These are phyloP conservation scores for Drosophila grimshawi DNA, from an alignment of 1,140 invertebrate species.

Conservation along the genomic window DNA sequence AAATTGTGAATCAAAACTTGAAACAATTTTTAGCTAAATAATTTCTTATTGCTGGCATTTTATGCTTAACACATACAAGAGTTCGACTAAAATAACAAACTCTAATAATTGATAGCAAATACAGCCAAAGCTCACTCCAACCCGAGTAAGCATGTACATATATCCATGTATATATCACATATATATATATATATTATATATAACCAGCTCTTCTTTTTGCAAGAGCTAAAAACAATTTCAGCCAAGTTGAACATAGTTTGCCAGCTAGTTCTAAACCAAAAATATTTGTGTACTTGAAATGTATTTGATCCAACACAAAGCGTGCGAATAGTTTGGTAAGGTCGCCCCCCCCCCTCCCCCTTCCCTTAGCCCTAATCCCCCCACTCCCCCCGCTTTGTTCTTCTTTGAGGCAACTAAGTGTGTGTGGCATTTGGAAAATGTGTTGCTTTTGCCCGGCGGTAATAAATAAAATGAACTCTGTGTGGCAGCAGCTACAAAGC, in stretches of 20 bases:
- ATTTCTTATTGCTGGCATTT: no score
- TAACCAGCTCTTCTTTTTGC: neutral
- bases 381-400: neutral
- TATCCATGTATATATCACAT: no score
- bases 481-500: slow-evolving; percentile 31
- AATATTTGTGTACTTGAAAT: slow-evolving; percentile 50
- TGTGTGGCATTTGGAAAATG: slow-evolving; percentile 64
- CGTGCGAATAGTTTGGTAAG: slow-evolving; percentile 70
- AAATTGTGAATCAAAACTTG: no score
- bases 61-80: no score
- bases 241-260: slow-evolving; percentile 2
- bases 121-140: no score
- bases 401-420: slow-evolving; percentile 8
- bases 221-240: neutral
- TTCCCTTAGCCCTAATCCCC: neutral
- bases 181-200: neutral
- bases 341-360: neutral
- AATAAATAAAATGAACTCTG: slow-evolving; percentile 69
- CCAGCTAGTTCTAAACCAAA: slow-evolving; percentile 7
- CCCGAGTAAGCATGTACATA: no score
- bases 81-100: no score
- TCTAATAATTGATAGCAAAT: no score
- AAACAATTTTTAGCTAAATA: no score
- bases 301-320: slow-evolving; percentile 77
- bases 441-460: slow-evolving; percentile 62